phyloP scores from a whole-genome alignment of 2,113 vertebrate species.

The Laticauda colubrina region DNA sequence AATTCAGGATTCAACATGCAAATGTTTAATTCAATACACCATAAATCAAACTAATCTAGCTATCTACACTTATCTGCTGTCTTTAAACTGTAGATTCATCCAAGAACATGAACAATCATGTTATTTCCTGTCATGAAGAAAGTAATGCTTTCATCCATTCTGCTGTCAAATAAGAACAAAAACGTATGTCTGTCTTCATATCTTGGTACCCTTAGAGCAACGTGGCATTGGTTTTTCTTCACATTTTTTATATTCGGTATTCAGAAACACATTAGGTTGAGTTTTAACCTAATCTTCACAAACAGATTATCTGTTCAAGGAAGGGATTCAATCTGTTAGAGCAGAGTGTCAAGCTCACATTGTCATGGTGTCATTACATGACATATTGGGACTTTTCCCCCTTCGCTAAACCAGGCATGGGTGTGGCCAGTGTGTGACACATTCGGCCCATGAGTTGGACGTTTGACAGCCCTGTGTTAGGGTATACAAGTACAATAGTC shows the following conservation, averaged over 20 bases:
- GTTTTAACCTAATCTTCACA: not conserved
- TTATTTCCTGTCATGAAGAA: not conserved
- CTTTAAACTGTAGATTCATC: not conserved
- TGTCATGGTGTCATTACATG: too few relatives aligned
- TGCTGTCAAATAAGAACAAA: not conserved
- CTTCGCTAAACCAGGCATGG: too few relatives aligned
- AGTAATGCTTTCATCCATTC: not conserved
- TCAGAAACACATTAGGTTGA: not conserved
- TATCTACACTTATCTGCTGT: not conserved
- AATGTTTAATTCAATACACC: not conserved
- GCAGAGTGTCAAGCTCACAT: too few relatives aligned
- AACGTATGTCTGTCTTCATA: not conserved
- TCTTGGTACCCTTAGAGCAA: not conserved
- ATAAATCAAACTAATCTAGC: not conserved
- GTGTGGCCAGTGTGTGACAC: fast-evolving
- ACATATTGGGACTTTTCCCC: too few relatives aligned
- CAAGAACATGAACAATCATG: not conserved
- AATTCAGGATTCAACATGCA: not conserved
- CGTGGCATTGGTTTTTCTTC: not conserved
- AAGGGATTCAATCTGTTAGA: not conserved
- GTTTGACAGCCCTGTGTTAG: too few relatives aligned
- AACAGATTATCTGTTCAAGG: not conserved
- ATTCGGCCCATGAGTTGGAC: too few relatives aligned
- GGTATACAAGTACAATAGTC: not conserved
- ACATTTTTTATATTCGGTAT: not conserved